Evolutionary conservation across 2,113 vertebrate genomes (phyloP).

Genomic region (Anas platyrhynchos): DNA sequence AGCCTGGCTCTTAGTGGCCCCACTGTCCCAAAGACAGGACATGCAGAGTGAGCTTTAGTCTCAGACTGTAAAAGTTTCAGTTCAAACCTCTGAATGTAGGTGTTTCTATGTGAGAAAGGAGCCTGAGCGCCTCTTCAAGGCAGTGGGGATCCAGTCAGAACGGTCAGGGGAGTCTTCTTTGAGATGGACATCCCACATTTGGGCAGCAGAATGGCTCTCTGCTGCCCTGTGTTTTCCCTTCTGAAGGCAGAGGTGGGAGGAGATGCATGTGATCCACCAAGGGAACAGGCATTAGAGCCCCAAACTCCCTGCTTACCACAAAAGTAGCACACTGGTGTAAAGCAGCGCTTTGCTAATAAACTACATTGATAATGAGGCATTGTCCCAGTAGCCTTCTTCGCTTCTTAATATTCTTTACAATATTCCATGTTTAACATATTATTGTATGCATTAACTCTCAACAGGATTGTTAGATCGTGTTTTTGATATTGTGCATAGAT

Average conservation of each 20-base stretch:
- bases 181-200: not conserved
- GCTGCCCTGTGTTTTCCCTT: not conserved
- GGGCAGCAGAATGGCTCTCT: not conserved
- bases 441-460: not conserved
- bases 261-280: not conserved
- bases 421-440: not conserved
- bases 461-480: not conserved
- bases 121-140: not conserved
- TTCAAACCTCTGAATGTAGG: not conserved
- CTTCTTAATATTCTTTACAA: not conserved
- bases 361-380: not conserved
- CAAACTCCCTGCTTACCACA: not conserved
- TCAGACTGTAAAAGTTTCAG: not conserved
- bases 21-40: not conserved
- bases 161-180: accelerated
- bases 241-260: not conserved
- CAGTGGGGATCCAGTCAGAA: not conserved
- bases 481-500: conserved; percentile 5
- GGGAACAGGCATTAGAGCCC: not conserved
- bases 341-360: not conserved
- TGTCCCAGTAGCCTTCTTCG: not conserved
- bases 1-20: not conserved
- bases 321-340: not conserved
- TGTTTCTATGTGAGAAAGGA: accelerated
- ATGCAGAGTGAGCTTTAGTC: accelerated